Conservation (phyloP, 1,140 invertebrate species). For the Drosophila subpulchrella region DNA sequence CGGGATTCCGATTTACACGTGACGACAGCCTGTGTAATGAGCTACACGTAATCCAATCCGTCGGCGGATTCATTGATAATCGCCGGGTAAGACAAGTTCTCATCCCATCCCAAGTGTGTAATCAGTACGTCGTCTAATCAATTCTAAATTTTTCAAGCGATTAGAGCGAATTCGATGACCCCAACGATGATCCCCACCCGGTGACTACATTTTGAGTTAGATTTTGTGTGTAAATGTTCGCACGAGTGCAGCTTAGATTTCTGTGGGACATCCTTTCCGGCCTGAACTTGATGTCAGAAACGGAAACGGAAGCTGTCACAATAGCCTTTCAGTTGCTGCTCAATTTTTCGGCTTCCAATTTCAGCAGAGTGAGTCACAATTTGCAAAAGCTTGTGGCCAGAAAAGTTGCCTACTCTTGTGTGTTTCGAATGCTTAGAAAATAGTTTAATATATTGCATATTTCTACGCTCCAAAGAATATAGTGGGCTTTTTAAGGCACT, state of each 20-base stretch:
- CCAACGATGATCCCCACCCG: background rate
- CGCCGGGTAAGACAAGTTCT: background rate
- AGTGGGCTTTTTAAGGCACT: background rate
- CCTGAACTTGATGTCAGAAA: conserved; percentile 6
- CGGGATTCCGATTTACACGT: conserved; percentile 11
- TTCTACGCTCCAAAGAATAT: conserved; percentile 5
- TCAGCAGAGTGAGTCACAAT: background rate
- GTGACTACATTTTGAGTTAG: background rate
- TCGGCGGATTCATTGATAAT: conserved; percentile 32
- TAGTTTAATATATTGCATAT: conserved; percentile 19
- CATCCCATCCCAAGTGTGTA: conserved; percentile 5
- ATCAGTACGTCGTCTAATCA: conserved; percentile 42
- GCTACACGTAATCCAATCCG: background rate
- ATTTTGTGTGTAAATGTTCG: conserved; percentile 2
- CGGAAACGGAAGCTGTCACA: conserved; percentile 33
- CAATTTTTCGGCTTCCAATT: background rate
- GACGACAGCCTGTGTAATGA: conserved; percentile 5
- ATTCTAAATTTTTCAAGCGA: conserved; percentile 29
- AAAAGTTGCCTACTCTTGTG: conserved; percentile 21
- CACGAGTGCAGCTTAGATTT: conserved; percentile 25
- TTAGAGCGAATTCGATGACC: conserved; percentile 17
- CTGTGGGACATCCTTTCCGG: conserved; percentile 16
- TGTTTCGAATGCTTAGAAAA: background rate
- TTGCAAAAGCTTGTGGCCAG: background rate
- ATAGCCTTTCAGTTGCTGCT: background rate